These are phyloP conservation scores for Yponomeuta evonymella DNA, from an alignment of 2,888 invertebrate species.

Conservation along the genomic window DNA sequence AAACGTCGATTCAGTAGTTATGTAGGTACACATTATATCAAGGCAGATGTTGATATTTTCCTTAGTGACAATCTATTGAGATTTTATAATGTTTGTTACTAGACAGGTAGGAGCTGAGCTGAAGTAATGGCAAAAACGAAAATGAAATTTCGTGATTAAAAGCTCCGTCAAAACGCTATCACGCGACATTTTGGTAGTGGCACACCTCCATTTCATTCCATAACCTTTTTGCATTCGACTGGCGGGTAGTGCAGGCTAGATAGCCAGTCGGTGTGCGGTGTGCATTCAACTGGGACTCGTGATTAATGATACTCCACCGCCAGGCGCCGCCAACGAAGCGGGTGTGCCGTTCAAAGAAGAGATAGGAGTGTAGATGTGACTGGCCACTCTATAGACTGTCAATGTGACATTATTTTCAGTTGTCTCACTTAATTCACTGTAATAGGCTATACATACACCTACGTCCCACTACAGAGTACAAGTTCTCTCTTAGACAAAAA, in stretches of 20 bases:
- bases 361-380: neutral
- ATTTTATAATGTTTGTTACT: too few relatives aligned
- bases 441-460: too few relatives aligned
- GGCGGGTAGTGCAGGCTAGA: conserved; percentile 12
- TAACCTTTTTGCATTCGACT: conserved; percentile 14
- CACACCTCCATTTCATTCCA: neutral
- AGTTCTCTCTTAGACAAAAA: too few relatives aligned
- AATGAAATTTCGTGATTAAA: neutral
- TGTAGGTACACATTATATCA: too few relatives aligned
- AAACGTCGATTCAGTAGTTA: too few relatives aligned
- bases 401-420: too few relatives aligned
- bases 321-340: conserved; percentile 47
- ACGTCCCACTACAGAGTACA: too few relatives aligned
- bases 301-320: conserved; percentile 62
- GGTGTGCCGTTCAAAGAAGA: conserved; percentile 47
- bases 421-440: too few relatives aligned
- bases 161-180: conserved; percentile 5
- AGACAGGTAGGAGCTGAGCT: neutral
- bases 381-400: neutral
- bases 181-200: neutral
- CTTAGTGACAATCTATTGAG: too few relatives aligned
- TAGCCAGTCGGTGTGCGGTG: conserved; percentile 16
- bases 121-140: neutral
- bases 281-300: conserved; percentile 39
- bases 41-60: too few relatives aligned